phyloP scores from a whole-genome alignment of 2,113 vertebrate species.

The Odobenus rosmarus region DNA sequence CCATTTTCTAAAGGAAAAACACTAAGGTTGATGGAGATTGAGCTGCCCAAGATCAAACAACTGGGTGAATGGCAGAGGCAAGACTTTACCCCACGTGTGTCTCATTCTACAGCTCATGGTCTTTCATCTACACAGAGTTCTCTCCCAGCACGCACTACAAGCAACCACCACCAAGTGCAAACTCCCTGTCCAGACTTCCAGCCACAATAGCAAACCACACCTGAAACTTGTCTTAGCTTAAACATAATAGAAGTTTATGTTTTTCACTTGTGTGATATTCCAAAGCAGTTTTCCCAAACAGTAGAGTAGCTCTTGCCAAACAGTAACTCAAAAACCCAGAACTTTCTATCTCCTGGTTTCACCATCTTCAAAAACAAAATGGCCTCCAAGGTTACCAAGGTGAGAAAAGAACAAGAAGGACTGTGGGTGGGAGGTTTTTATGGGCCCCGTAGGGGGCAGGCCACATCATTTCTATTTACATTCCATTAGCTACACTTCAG shows the following conservation, averaged over 20 bases:
- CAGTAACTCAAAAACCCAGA: neutral
- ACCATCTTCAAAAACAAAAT: neutral
- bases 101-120: neutral
- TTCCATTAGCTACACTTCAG: neutral
- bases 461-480: neutral
- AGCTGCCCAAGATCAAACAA: neutral
- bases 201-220: neutral
- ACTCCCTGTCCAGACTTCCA: neutral
- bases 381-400: neutral
- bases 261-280: neutral
- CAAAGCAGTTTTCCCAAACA: neutral
- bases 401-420: neutral
- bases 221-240: neutral
- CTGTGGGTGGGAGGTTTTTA: neutral
- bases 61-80: neutral
- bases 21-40: neutral
- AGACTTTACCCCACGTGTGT: neutral
- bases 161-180: neutral
- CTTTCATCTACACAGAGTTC: neutral
- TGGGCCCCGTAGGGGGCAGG: neutral
- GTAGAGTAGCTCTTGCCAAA: neutral
- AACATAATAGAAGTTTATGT: neutral
- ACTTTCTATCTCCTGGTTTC: neutral
- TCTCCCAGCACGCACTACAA: neutral
- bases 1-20: constrained; percentile 35